phyloP scores from a whole-genome alignment of 2,113 vertebrate species.

The Podiceps cristatus region DNA sequence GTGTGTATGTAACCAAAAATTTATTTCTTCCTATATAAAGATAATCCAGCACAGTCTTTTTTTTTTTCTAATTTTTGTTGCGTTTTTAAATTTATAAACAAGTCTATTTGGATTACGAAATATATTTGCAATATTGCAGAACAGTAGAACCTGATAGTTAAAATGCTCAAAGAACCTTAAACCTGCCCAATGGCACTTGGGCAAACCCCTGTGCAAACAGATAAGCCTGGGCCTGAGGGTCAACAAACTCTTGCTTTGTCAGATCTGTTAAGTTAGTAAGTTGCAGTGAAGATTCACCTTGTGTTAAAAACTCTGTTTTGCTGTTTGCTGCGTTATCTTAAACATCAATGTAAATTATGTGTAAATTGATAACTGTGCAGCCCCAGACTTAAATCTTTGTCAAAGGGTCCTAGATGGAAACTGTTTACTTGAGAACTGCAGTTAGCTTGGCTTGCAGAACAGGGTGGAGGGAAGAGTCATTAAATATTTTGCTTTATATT shows the following conservation, averaged over 20 bases:
- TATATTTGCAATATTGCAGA: background rate
- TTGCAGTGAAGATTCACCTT: background rate
- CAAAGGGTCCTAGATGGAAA: background rate
- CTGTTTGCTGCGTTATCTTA: background rate
- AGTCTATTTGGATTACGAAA: background rate
- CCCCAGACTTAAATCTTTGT: background rate
- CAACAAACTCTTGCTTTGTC: conserved; percentile 8
- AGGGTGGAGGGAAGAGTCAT: background rate
- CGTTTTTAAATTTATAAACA: background rate
- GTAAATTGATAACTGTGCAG: background rate
- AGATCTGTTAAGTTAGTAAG: conserved; percentile 6
- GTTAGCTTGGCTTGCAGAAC: background rate
- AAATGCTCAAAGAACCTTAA: background rate
- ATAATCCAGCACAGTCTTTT: background rate
- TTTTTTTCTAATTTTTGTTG: background rate
- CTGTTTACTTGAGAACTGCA: background rate
- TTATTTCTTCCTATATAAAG: background rate
- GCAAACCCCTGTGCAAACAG: conserved; percentile 42
- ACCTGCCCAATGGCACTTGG: background rate
- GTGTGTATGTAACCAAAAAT: background rate
- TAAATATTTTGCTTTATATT: background rate
- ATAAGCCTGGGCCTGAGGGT: conserved; percentile 32
- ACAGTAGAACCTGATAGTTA: background rate
- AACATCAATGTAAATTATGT: background rate
- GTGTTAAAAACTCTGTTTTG: background rate